phyloP scores from a whole-genome alignment of 2,113 vertebrate genomes.

The Capreolus pygargus region DNA sequence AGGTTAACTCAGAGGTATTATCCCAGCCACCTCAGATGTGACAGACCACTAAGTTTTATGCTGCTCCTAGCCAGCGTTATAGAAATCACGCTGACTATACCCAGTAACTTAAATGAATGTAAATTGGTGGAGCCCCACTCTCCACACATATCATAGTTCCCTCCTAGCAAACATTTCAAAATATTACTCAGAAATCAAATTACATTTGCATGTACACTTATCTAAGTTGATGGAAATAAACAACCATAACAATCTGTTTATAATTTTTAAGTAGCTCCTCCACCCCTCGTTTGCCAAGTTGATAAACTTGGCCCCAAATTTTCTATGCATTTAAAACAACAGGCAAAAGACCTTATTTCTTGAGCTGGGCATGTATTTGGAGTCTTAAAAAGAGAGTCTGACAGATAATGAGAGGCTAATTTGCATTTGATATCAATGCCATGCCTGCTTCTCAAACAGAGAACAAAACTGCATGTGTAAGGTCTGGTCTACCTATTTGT shows the following conservation, averaged over 20 bases:
- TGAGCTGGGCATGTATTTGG: not conserved
- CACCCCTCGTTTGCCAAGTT: not conserved
- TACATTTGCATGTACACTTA: not conserved
- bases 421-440: slow-evolving; percentile 38
- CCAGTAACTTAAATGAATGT: not conserved
- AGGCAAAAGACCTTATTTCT: slow-evolving; percentile 30
- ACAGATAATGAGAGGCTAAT: slow-evolving; percentile 3
- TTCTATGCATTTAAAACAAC: slow-evolving; percentile 30
- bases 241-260: not conserved
- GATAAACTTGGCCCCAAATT: not conserved
- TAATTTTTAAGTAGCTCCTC: slow-evolving; percentile 7
- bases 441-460: not conserved
- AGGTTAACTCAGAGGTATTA: not conserved
- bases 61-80: not conserved
- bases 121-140: not conserved
- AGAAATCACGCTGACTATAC: not conserved
- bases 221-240: slow-evolving; percentile 30
- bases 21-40: not conserved
- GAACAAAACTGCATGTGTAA: slow-evolving; percentile 13
- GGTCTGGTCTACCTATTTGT: not conserved
- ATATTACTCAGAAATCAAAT: slow-evolving; percentile 27
- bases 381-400: not conserved
- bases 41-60: not conserved
- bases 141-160: not conserved
- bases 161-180: slow-evolving; percentile 51